Base-by-base conservation (phyloP, 1,140 invertebrate genomes). In the Drosophila kanapiae region DNA sequence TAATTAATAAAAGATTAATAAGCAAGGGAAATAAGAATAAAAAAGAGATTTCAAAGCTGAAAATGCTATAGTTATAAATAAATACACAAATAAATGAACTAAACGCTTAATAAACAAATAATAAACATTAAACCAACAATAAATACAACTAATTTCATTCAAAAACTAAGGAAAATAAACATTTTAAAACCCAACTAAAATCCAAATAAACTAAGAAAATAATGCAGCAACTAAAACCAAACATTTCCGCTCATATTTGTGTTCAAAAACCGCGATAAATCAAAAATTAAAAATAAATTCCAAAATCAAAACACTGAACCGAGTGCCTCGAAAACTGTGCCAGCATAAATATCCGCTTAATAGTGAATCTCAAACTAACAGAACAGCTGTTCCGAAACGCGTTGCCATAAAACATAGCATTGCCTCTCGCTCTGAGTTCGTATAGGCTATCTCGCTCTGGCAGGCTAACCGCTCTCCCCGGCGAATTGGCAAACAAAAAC, bases 401-500 rank as follows among this genome's bases (percentile, higher is more conserved):
- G 35, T 81, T 86, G 82, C 82, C 83, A 86, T 86, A 86, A 86
- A 86, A 81, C 35, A 60, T 47, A 38, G 38, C 13, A n/a, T 18
- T 16, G 62, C 62, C 62, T 65, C 63, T 65, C 57, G 31, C 40
- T 69, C 65, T 48, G 31, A 27, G 45, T 45, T 38, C 29, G 38
- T 6, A 37, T 31, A 51, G 29, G 31, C 69, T 18, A 42, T 72
- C 69, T 40, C 53, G 37, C 45, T 72, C 68, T 40, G 49, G 14
- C 63, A 35, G 45, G 27, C 43, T 58, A 18, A n/a, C 43, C 51
- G 45, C 59, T 63, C 61, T 86, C 83, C 16, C 47, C 85, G 85
- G 85, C 85, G 86, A 91, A 88, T 78, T 78, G 76, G 48, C 51
- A 54, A 75, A 87, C 79, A 85, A 87, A 81, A 87, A 87, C 83